Evolutionary conservation across 53 echinoderm and acorn worm species (phyloP), one percentile per base, ranked within the genome.

Genomic region (Hippasteria phrygiana): DNA sequence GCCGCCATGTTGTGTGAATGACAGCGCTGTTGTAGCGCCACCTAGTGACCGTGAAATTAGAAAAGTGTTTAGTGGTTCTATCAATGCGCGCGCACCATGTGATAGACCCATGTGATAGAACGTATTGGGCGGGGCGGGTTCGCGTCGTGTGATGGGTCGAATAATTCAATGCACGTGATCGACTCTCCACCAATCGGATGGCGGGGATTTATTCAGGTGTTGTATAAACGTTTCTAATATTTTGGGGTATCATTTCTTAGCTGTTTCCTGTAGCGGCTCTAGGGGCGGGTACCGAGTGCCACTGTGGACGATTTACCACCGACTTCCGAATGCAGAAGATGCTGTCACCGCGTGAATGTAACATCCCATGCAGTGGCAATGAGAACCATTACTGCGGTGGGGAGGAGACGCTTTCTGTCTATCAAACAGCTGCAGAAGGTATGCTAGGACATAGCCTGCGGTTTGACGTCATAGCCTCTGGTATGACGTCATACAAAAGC

Each of bases 401-500:
- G 10, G 83, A 90, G 26, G 18, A 39, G 11, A 73, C 72, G 55
- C 31, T 94, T n/a, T 96, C 96, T n/a, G 83, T 99, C 0, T 99
- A 99, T 72, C 94, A 95, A 75, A 96, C 98, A 13, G 28, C 74
- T 24, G 88, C 90, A 5, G 93, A 90, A 93, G 97, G 97, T 96
- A 71, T n/a, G n/a, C n/a, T n/a, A n/a, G n/a, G n/a, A n/a, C n/a
- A n/a, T n/a, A n/a, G n/a, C n/a, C n/a, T n/a, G n/a, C n/a, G n/a
- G n/a, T n/a, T n/a, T n/a, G n/a, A n/a, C n/a, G n/a, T n/a, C n/a
- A n/a, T n/a, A n/a, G n/a, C n/a, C n/a, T n/a, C n/a, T n/a, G n/a
- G n/a, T n/a, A n/a, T n/a, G n/a, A n/a, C n/a, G n/a, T n/a, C n/a
- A n/a, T n/a, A n/a, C n/a, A n/a, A n/a, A n/a, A n/a, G n/a, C n/a